Evolutionary conservation across 2,888 invertebrate genomes (phyloP).

Genomic region (Hipparchia sbordonii): DNA sequence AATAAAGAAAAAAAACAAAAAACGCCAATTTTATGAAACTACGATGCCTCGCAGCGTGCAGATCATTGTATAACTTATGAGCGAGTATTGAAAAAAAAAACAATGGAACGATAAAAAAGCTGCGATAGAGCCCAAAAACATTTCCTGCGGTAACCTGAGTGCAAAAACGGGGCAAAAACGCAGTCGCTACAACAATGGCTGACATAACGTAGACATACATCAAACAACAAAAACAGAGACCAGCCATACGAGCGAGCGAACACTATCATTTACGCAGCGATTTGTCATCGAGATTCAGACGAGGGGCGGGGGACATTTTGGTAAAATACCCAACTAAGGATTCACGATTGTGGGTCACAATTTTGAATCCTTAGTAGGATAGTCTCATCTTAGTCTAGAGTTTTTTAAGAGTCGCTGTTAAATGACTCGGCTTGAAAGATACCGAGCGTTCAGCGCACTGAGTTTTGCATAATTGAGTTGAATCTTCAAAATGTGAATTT

Average conservation of each 20-base stretch:
- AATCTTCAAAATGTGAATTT: too few species aligned
- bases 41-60: too few species aligned
- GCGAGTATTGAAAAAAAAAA: constrained; percentile 8
- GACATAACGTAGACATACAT: constrained; percentile 71
- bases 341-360: background rate
- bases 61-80: background rate
- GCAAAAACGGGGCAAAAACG: constrained; percentile 61
- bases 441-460: too few species aligned
- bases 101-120: background rate
- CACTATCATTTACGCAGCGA: constrained; percentile 80
- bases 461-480: too few species aligned
- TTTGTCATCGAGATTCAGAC: constrained; percentile 78
- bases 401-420: too few species aligned
- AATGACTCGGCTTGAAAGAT: too few species aligned
- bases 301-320: constrained; percentile 58
- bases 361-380: too few species aligned
- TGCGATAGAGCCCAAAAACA: constrained; percentile 19
- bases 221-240: constrained; percentile 78
- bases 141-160: constrained; percentile 37
- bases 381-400: too few species aligned
- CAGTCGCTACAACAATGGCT: constrained; percentile 55
- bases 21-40: too few species aligned
- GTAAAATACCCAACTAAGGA: constrained; percentile 50
- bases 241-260: constrained; percentile 62
- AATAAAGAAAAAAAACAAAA: too few species aligned